phyloP scores from a whole-genome alignment of 2,888 invertebrate species.

The Alentia gelatinosa region DNA sequence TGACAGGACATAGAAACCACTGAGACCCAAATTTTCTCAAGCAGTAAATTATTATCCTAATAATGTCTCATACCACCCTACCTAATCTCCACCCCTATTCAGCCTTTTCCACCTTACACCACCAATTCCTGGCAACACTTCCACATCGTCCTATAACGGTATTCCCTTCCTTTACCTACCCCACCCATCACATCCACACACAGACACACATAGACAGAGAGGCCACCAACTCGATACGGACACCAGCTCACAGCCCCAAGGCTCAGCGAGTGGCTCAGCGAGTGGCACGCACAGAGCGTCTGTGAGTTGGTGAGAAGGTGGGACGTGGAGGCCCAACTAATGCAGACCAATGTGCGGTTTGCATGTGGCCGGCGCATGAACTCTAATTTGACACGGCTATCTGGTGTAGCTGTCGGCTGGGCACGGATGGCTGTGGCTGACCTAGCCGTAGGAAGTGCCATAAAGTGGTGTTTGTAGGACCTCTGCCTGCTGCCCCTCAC shows the following conservation, averaged over 20 bases:
- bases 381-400: slow-evolving; percentile 26
- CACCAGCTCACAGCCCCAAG: neutral
- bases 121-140: too few species aligned
- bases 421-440: neutral
- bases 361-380: neutral
- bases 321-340: neutral
- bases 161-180: neutral
- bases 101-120: too few species aligned
- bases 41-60: too few species aligned
- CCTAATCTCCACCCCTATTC: too few species aligned
- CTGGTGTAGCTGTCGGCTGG: neutral
- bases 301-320: neutral
- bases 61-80: too few species aligned
- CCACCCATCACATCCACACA: neutral
- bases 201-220: neutral
- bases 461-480: slow-evolving; percentile 10
- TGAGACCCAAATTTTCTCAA: too few species aligned
- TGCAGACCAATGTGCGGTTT: slow-evolving; percentile 11
- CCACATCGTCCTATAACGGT: too few species aligned
- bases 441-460: neutral
- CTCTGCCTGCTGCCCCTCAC: neutral
- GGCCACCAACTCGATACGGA: neutral
- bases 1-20: too few species aligned
- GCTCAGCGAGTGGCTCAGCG: neutral
- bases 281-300: neutral